phyloP scores from a whole-genome alignment of 2,797 vertebrate species.

The Myoxocephalus aenaeus region DNA sequence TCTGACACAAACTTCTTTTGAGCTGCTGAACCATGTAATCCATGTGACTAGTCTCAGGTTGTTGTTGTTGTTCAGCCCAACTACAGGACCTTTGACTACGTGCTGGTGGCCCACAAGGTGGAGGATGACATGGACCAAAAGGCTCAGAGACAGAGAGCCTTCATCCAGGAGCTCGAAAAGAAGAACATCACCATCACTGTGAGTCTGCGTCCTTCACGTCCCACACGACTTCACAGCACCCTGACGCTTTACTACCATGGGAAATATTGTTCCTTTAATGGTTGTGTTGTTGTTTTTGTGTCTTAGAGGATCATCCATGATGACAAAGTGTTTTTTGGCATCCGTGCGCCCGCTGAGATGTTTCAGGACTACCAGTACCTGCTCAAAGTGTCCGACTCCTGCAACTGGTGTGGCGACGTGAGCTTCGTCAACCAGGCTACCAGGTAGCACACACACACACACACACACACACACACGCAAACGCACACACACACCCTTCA shows the following conservation, averaged over 20 bases:
- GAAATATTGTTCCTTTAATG: not conserved
- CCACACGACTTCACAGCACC: not conserved
- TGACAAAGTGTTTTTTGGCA: conserved; percentile 86
- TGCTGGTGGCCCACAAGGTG: conserved; percentile 84
- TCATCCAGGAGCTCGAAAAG: conserved; percentile 79
- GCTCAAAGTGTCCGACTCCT: conserved; percentile 84
- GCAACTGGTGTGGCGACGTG: conserved; percentile 76
- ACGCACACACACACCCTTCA: too few relatives aligned
- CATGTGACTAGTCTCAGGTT: not conserved
- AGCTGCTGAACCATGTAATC: not conserved
- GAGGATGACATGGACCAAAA: conserved; percentile 45
- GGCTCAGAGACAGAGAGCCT: conserved; percentile 80
- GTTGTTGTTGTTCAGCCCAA: conserved; percentile 34
- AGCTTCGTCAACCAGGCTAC: conserved; percentile 57
- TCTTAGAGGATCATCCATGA: conserved; percentile 63
- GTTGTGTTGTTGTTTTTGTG: conserved; percentile 18
- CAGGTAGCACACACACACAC: conserved; percentile 27
- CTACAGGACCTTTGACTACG: conserved; percentile 83
- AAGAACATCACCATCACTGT: conserved; percentile 87
- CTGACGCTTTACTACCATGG: not conserved
- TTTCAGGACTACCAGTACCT: conserved; percentile 87
- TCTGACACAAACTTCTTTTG: not conserved
- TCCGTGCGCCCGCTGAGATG: conserved; percentile 81
- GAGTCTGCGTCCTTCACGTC: conserved; percentile 45
- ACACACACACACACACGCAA: too few relatives aligned